These are phyloP conservation scores for Coreoperca whiteheadi DNA, from an alignment of 2,113 vertebrate species.

Conservation along the genomic window DNA sequence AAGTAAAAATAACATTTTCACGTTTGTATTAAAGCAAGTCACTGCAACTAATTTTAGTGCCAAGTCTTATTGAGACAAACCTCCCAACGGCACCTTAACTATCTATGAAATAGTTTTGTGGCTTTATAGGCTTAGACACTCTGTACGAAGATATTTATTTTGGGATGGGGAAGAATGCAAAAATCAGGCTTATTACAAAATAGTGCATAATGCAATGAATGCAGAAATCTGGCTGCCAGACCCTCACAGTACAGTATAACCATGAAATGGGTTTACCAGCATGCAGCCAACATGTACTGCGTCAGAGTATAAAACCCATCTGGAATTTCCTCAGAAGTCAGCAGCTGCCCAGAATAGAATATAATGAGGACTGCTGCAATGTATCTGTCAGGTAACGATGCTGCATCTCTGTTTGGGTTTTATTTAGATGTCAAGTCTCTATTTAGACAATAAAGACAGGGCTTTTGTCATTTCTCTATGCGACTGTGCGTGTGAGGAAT, in stretches of 20 bases:
- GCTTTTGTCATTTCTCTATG: conserved; percentile 49
- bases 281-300: conserved; percentile 36
- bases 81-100: conserved; percentile 10
- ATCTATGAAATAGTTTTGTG: conserved; percentile 20
- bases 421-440: conserved; percentile 66
- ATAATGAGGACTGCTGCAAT: conserved; percentile 67
- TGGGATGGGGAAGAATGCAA: conserved; percentile 38
- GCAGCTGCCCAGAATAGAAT: conserved; percentile 66
- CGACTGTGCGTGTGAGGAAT: conserved; percentile 16
- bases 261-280: conserved; percentile 69
- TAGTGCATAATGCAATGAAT: conserved; percentile 28
- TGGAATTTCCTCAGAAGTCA: conserved; percentile 70
- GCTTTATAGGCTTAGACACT: conserved; percentile 6
- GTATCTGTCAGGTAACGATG: conserved; percentile 63
- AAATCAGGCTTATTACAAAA: conserved; percentile 47
- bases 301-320: conserved; percentile 55
- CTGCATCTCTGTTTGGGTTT: conserved; percentile 51
- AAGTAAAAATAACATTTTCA: conserved; percentile 27
- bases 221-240: conserved; percentile 42
- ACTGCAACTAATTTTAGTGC: conserved; percentile 21
- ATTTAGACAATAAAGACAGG: conserved; percentile 55
- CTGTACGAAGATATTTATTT: conserved; percentile 15
- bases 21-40: conserved; percentile 25
- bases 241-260: conserved; percentile 44
- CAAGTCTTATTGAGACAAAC: conserved; percentile 32